phyloP scores from a whole-genome alignment of 2,888 invertebrate genomes.

The Scaptomyza tumidula region DNA sequence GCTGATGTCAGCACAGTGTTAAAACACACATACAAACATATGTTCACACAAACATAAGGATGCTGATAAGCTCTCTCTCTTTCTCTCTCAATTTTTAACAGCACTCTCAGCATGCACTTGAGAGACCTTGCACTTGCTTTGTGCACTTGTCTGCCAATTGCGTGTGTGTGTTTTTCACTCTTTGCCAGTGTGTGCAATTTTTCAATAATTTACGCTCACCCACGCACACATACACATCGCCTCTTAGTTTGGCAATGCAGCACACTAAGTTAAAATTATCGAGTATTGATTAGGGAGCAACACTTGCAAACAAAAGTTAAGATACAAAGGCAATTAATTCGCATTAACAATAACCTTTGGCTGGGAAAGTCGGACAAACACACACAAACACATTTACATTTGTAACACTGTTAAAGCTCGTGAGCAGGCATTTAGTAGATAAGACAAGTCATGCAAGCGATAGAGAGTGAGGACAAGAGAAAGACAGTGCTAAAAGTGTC shows the following conservation, averaged over 20 bases:
- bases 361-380: conserved; percentile 27
- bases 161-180: conserved; percentile 34
- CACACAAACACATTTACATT: conserved; percentile 8
- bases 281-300: conserved; percentile 24
- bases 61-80: conserved; percentile 25
- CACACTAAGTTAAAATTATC: conserved; percentile 31
- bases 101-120: conserved; percentile 9
- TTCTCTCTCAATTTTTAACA: conserved; percentile 10
- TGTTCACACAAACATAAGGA: conserved; percentile 45
- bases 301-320: conserved; percentile 25
- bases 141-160: conserved; percentile 37
- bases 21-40: conserved; percentile 6
- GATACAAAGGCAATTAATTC: conserved; percentile 15
- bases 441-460: conserved; percentile 36
- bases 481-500: conserved; percentile 24
- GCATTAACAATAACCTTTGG: conserved; percentile 40
- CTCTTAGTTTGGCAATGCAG: conserved; percentile 38
- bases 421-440: conserved; percentile 44
- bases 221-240: conserved; percentile 9
- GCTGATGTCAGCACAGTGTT: conserved; percentile 42
- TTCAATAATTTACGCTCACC: conserved; percentile 54
- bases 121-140: conserved; percentile 72
- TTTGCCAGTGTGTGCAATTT: conserved; percentile 42
- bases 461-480: conserved; percentile 9
- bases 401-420: conserved; percentile 33